These are phyloP conservation scores for Periparus ater DNA, from an alignment of 2,797 vertebrate genomes.

Conservation along the genomic window DNA sequence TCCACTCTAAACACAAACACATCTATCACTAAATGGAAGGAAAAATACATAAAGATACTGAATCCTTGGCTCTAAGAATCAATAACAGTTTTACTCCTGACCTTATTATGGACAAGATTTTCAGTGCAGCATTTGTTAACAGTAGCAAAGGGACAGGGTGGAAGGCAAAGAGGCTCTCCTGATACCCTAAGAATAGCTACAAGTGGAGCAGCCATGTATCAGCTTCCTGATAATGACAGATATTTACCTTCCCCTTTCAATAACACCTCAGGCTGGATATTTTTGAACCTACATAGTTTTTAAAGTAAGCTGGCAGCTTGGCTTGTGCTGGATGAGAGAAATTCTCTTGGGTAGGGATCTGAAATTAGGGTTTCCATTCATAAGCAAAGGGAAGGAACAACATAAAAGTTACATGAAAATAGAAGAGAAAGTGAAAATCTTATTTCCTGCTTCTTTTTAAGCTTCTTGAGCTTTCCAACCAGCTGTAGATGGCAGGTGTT, in stretches of 20 bases:
- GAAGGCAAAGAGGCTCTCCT: background rate
- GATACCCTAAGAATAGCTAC: background rate
- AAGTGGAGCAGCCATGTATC: background rate
- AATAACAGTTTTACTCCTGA: background rate
- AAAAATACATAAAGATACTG: background rate
- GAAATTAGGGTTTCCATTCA: background rate
- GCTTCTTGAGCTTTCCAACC: background rate
- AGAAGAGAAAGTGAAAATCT: background rate
- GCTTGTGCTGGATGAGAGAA: background rate
- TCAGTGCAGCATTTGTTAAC: background rate
- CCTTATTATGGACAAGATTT: background rate
- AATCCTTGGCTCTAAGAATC: background rate
- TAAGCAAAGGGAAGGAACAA: background rate
- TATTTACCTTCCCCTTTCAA: background rate
- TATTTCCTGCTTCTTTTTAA: background rate
- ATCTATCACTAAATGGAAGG: background rate
- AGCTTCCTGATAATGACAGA: background rate
- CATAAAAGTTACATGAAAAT: background rate
- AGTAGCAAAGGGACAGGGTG: background rate
- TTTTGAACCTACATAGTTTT: background rate
- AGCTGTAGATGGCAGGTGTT: background rate
- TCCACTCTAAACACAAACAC: background rate
- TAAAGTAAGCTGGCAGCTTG: background rate
- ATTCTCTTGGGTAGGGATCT: background rate
- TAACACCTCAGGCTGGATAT: background rate